phyloP scores from a whole-genome alignment of 92 coral and sea anemone species.

The Epizoanthus rinbou region DNA sequence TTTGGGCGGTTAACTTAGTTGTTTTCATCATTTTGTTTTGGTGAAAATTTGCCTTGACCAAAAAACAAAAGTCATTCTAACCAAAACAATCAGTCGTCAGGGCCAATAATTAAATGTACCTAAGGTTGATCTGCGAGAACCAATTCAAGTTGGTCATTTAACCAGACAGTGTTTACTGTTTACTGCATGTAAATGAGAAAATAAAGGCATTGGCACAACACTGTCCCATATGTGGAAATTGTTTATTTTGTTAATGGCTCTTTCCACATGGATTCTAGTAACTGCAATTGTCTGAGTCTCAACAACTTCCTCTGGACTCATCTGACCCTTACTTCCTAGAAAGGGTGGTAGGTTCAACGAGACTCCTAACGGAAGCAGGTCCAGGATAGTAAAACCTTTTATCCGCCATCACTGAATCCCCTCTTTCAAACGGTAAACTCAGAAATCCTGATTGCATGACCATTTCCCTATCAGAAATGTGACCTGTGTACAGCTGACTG shows the following conservation, averaged over 20 bases:
- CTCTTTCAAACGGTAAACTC: slow-evolving; percentile 50
- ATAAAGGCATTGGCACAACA: slow-evolving; percentile 15
- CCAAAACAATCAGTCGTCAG: no score
- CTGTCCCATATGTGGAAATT: slow-evolving; percentile 67
- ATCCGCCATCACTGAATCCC: slow-evolving; percentile 75
- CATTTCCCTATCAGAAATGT: slow-evolving; percentile 63
- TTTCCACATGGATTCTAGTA: no score
- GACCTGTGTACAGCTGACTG: slow-evolving; percentile 72
- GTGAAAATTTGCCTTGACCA: no score
- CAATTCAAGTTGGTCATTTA: no score
- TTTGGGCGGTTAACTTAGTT: no score
- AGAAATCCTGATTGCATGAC: slow-evolving; percentile 58
- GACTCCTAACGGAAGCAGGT: slow-evolving; percentile 62
- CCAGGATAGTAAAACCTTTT: slow-evolving; percentile 67
- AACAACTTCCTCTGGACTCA: slow-evolving; percentile 67
- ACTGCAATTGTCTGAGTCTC: slow-evolving; percentile 66
- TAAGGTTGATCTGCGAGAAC: no score
- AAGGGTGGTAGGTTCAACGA: slow-evolving; percentile 68
- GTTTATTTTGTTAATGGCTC: slow-evolving; percentile 57
- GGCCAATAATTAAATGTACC: no score
- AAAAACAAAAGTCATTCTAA: no score
- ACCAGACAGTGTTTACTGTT: no score
- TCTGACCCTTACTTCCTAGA: slow-evolving; percentile 56
- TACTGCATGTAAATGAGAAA: no score
- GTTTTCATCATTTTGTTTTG: no score